Conservation (phyloP, 2,888 invertebrate genomes). For the Acronicta leporina region DNA sequence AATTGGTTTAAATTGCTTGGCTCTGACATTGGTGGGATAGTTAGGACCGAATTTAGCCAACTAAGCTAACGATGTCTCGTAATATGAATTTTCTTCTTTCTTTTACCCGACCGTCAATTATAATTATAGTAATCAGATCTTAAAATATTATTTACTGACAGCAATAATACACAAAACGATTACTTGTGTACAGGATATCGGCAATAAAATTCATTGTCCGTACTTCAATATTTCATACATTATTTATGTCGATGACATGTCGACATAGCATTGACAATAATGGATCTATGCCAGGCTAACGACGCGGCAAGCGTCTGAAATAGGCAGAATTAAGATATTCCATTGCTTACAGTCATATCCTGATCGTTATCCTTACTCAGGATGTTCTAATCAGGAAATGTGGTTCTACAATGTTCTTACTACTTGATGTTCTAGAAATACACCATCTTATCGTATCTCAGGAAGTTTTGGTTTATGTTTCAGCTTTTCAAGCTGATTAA, state of each 20-base stretch:
- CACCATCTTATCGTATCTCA: background rate
- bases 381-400: slow-evolving; percentile 38
- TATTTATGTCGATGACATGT: slow-evolving; percentile 16
- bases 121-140: no score
- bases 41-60: no score
- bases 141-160: no score
- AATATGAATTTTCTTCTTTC: no score
- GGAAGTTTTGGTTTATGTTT: background rate
- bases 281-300: slow-evolving; percentile 32
- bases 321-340: slow-evolving; percentile 25
- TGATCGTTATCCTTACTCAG: slow-evolving; percentile 10
- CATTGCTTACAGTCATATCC: slow-evolving; percentile 21
- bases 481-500: background rate
- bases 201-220: background rate
- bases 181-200: background rate
- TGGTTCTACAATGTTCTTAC: slow-evolving; percentile 6
- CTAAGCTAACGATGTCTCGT: no score
- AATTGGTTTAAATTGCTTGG: no score
- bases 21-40: no score
- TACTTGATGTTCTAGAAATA: slow-evolving; percentile 4
- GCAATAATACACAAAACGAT: background rate
- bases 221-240: slow-evolving; percentile 12
- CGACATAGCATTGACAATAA: slow-evolving; percentile 17
- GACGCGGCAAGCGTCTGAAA: slow-evolving; percentile 16
- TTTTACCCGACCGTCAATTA: no score